phyloP scores from a whole-genome alignment of 2,113 vertebrate species.

The Trogon surrucura region DNA sequence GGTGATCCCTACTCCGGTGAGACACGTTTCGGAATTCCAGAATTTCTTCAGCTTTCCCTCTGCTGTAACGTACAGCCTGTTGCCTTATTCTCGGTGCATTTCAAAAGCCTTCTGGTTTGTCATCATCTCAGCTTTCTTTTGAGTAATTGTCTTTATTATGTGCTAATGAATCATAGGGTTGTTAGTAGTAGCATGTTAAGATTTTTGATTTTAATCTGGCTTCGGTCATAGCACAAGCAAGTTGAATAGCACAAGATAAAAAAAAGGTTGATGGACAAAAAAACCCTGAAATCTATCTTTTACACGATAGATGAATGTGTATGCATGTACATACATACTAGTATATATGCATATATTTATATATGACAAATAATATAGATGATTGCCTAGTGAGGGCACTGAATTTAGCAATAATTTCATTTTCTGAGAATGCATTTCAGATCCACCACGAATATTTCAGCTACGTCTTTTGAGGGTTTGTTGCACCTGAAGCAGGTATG shows the following conservation, averaged over 20 bases:
- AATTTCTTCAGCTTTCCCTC: not conserved
- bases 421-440: constrained; percentile 46
- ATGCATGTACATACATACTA: constrained; percentile 69
- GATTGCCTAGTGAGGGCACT: constrained; percentile 58
- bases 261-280: constrained; percentile 66
- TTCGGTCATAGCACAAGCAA: constrained; percentile 68
- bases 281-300: constrained; percentile 13
- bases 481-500: constrained; percentile 26
- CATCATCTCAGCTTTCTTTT: constrained; percentile 64
- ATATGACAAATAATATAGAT: constrained; percentile 38
- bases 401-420: constrained; percentile 64
- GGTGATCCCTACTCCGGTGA: not conserved
- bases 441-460: constrained; percentile 31
- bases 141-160: constrained; percentile 30
- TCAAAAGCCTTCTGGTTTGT: constrained; percentile 30
- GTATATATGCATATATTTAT: constrained; percentile 60
- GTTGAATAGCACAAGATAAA: constrained; percentile 66
- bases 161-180: constrained; percentile 50
- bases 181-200: constrained; percentile 60
- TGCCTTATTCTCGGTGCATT: constrained; percentile 68
- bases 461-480: constrained; percentile 16
- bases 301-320: constrained; percentile 41
- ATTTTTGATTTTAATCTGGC: constrained; percentile 62
- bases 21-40: not conserved
- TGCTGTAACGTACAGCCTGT: constrained; percentile 19